Evolutionary conservation across 2,113 vertebrate genomes (phyloP).

Genomic region (Rhabdornis inornatus): DNA sequence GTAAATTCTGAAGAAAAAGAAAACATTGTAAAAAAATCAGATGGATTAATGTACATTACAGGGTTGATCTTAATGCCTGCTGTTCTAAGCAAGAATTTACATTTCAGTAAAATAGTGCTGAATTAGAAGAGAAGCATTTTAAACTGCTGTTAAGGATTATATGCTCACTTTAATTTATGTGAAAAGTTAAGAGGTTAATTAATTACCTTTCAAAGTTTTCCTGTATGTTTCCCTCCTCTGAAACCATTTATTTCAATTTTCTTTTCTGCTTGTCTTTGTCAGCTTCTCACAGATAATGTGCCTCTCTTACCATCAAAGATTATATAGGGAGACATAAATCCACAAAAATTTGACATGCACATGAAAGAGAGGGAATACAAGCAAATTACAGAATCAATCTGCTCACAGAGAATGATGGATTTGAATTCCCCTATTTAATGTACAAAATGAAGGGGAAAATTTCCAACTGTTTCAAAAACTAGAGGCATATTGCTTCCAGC

Average conservation of each 20-base stretch:
- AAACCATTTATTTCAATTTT: not conserved
- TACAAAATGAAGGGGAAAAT: conserved; percentile 17
- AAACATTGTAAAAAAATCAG: not conserved
- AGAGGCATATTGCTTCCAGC: conserved; percentile 3
- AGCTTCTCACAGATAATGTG: not conserved
- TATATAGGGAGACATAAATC: conserved; percentile 5
- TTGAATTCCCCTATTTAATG: not conserved
- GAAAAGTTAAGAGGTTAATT: not conserved
- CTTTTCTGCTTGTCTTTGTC: not conserved
- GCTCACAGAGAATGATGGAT: not conserved
- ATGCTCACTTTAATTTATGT: not conserved
- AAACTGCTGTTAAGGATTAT: not conserved
- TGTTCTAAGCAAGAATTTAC: not conserved
- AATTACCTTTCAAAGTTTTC: not conserved
- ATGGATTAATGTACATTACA: not conserved
- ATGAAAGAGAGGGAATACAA: not conserved
- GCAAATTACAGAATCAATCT: not conserved
- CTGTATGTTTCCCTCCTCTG: not conserved
- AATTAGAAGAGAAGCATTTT: not conserved
- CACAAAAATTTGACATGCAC: not conserved
- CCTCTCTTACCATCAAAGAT: not conserved
- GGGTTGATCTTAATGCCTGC: not conserved
- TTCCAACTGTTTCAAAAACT: conserved; percentile 21
- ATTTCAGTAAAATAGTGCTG: not conserved
- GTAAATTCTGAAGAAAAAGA: not conserved